Evolutionary conservation across 2,113 vertebrate species (phyloP).

Genomic region (Dromiciops gliroides): DNA sequence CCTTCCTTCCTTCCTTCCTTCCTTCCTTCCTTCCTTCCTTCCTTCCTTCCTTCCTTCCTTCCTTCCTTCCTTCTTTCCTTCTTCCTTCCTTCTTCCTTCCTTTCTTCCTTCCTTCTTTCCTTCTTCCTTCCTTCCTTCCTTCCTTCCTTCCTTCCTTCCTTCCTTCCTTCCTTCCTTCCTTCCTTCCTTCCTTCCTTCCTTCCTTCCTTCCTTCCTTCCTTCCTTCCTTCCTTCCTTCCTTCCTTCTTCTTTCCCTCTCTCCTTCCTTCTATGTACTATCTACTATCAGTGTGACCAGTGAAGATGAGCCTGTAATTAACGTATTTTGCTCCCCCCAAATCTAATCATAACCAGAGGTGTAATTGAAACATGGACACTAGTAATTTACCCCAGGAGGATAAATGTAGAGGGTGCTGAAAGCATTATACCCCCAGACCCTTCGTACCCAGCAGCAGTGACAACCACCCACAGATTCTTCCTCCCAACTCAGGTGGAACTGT

Average conservation of each 20-base stretch:
- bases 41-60: too few species aligned
- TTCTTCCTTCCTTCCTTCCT: not conserved
- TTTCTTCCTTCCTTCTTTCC: fast-evolving
- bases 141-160: fast-evolving
- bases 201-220: not conserved
- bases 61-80: too few species aligned
- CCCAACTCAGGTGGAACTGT: not conserved
- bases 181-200: too few species aligned
- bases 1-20: fast-evolving
- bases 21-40: not conserved
- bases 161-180: not conserved
- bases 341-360: not conserved
- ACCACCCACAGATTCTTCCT: too few species aligned
- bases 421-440: not conserved
- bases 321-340: too few species aligned
- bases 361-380: not conserved
- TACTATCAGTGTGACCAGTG: too few species aligned
- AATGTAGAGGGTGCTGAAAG: not conserved
- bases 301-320: too few species aligned
- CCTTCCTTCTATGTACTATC: too few species aligned
- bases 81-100: not conserved
- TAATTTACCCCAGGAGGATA: not conserved
- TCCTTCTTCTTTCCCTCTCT: too few species aligned
- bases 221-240: not conserved
- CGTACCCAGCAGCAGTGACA: not conserved